These are phyloP conservation scores for Dipodomys ordii DNA, from an alignment of 2,113 vertebrate species.

Conservation along the genomic window DNA sequence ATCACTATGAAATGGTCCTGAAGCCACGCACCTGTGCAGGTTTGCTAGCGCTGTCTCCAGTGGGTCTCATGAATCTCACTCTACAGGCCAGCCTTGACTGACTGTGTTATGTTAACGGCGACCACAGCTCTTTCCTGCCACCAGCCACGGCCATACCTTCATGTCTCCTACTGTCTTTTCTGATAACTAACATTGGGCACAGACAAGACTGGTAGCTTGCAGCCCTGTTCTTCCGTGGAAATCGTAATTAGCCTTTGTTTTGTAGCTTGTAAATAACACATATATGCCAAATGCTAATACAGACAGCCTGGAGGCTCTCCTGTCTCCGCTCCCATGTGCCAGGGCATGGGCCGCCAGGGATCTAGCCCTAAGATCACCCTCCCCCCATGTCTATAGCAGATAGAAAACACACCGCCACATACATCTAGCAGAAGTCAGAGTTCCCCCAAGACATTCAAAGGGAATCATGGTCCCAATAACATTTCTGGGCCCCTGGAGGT, in stretches of 20 bases:
- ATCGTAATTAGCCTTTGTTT: slow-evolving; percentile 41
- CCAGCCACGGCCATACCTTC: not conserved
- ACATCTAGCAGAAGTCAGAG: not conserved
- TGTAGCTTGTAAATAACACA: slow-evolving; percentile 44
- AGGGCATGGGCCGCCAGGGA: fast-evolving
- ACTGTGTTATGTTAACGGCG: not conserved
- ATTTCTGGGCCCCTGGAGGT: not conserved
- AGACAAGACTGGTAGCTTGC: slow-evolving; percentile 35
- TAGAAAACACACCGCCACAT: not conserved
- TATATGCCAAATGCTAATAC: slow-evolving; percentile 26
- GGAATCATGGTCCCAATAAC: not conserved
- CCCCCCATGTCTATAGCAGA: not conserved
- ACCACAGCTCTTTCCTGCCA: not conserved
- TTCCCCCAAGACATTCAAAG: not conserved
- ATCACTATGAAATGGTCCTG: not conserved
- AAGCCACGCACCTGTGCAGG: not conserved
- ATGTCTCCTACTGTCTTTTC: slow-evolving; percentile 62
- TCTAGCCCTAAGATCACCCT: not conserved
- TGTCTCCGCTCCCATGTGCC: not conserved
- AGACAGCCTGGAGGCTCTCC: not conserved
- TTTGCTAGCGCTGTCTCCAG: too few species aligned
- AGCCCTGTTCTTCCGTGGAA: slow-evolving; percentile 39
- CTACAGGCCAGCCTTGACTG: not conserved
- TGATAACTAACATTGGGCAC: slow-evolving; percentile 36
- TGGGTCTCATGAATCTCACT: not conserved